These are phyloP conservation scores for Pontoporia blainvillei DNA, from an alignment of 2,113 vertebrate genomes.

Conservation along the genomic window DNA sequence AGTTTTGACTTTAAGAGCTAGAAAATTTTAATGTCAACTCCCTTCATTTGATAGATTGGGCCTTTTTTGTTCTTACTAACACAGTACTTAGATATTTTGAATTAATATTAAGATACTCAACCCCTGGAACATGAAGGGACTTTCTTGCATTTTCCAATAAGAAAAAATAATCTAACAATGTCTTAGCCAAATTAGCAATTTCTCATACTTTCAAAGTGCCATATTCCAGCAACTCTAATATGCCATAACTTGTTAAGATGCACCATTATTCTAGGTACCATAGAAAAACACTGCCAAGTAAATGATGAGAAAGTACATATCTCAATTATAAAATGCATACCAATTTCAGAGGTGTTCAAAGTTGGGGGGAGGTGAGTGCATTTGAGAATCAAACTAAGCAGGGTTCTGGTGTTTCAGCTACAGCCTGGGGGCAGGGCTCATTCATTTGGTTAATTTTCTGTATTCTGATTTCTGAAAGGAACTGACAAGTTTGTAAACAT, in stretches of 20 bases:
- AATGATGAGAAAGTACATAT: background rate
- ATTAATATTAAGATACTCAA: constrained; percentile 27
- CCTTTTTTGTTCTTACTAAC: constrained; percentile 17
- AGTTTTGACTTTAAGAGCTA: background rate
- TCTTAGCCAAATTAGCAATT: constrained; percentile 57
- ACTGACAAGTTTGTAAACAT: background rate
- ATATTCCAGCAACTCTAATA: constrained; percentile 2
- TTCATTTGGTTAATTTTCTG: background rate
- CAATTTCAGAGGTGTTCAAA: background rate
- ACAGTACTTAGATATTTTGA: constrained; percentile 47
- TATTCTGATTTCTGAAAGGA: constrained; percentile 15
- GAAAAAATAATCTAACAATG: constrained; percentile 56
- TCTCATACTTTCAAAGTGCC: constrained; percentile 24
- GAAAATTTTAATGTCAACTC: constrained; percentile 20
- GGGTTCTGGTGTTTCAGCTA: background rate
- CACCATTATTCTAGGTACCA: background rate
- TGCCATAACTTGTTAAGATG: background rate
- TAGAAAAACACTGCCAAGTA: background rate
- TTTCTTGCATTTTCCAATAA: constrained; percentile 56
- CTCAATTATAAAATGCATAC: background rate
- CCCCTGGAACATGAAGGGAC: constrained; percentile 1
- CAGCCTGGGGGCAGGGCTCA: background rate
- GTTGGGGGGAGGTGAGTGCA: background rate
- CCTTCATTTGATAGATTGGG: background rate
- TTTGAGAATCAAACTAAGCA: background rate